These are phyloP conservation scores for Oxytorus armatus DNA, from an alignment of 2,888 invertebrate genomes.

Conservation along the genomic window DNA sequence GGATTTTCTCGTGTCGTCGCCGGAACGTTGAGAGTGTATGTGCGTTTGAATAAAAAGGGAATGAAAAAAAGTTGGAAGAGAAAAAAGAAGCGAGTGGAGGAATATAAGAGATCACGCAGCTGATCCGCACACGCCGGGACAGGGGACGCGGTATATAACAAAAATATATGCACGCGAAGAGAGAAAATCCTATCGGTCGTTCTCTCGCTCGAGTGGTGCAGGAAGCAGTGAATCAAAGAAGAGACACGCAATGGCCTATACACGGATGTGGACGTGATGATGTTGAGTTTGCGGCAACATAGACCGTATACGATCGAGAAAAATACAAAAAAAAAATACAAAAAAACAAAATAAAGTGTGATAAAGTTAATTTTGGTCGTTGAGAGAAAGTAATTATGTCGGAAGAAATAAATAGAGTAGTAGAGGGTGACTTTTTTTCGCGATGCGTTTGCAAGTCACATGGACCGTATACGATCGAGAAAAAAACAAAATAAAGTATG, in stretches of 20 bases:
- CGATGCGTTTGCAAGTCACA: constrained; percentile 13
- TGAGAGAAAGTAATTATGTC: no score
- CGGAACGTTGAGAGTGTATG: constrained; percentile 44
- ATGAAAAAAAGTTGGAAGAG: constrained; percentile 14
- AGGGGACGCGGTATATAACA: constrained; percentile 25
- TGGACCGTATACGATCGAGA: no score
- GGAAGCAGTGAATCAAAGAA: constrained; percentile 82
- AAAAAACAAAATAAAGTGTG: not conserved
- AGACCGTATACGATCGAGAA: no score
- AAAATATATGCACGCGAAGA: constrained; percentile 48
- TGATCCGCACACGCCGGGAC: constrained; percentile 40
- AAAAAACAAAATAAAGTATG: not conserved
- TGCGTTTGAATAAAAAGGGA: constrained; percentile 31
- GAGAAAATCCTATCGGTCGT: constrained; percentile 45
- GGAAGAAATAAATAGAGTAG: no score
- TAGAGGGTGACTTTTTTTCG: no score
- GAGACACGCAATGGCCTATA: constrained; percentile 24
- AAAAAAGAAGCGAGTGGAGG: constrained; percentile 28
- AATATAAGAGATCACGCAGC: constrained; percentile 17
- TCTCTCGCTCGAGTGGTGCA: constrained; percentile 65
- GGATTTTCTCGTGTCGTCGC: constrained; percentile 59
- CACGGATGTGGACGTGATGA: not conserved
- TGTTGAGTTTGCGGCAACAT: constrained; percentile 6
- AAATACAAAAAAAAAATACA: not conserved
- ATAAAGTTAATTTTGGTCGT: not conserved